Base-by-base conservation (phyloP, 2,888 invertebrate genomes). In the Antheraea assamensis region DNA sequence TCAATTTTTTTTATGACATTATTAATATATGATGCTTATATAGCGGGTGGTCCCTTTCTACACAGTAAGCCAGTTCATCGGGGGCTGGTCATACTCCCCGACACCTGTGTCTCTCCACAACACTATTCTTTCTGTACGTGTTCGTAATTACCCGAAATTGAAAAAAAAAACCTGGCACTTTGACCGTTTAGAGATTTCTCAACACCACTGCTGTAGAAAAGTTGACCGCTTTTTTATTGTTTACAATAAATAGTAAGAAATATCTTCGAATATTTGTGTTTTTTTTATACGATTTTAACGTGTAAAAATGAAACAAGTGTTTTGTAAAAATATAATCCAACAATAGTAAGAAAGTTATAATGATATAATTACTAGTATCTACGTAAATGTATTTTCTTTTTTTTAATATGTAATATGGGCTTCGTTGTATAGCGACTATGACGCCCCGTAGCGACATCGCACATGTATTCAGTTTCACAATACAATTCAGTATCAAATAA, bases 111-210 rank as follows among this genome's bases (percentile, higher is more conserved):
- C 15, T 76, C 87, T 77, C 71, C 73, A 78, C 81, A 92, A 91
- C 90, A 90, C 92, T 87, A 21, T 75, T 75, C 85, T 85, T 80
- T 82, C 90, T 87, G 75, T 80, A 84, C 85, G 93, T 93, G 93
- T 93, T 93, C 92, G 83, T 76, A 85, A 84, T 75, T 75, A 86
- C 74, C 82, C 76, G 80, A 81, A 86, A 83, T 80, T 79, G 76
- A 82, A 86, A 93, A 92, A 42, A 93, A 92, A 92, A 87, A 81
- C 77, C 84, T 87, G 89, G 88, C 86, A 81, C 83, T 86, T 58
- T 92, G 90, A 90, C 92, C 89, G 87, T 92, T 88, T 92, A 91
- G 93, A 93, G 92, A 83, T 73, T 76, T 90, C 93, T 93, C 93
- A 91, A 88, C 88, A 83, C 91, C 88, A 92, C 93, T 92, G 92